Evolutionary conservation across 2,113 vertebrate species (phyloP).

Genomic region (Tachysurus fulvidraco): DNA sequence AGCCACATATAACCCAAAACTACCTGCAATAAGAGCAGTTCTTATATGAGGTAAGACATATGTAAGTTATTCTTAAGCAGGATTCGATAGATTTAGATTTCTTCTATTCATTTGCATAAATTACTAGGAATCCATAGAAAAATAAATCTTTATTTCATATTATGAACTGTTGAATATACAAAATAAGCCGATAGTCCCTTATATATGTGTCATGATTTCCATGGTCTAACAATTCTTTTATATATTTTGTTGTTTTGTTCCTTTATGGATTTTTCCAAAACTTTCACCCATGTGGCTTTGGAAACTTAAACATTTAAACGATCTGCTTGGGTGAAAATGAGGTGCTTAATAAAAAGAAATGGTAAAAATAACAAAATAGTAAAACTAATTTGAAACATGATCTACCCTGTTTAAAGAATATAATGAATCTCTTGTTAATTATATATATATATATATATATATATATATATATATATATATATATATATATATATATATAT

Average conservation of each 20-base stretch:
- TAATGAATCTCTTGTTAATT: not conserved
- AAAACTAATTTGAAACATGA: not conserved
- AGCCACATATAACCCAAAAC: slow-evolving; percentile 20
- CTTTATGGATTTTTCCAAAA: slow-evolving; percentile 20
- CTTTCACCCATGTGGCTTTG: not conserved
- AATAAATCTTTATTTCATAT: slow-evolving; percentile 71
- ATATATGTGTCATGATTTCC: not conserved
- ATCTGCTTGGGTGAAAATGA: not conserved
- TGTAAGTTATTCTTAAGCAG: slow-evolving; percentile 10
- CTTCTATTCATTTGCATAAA: slow-evolving; percentile 60
- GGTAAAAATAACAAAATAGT: not conserved
- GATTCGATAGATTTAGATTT: slow-evolving; percentile 12
- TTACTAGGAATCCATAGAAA: slow-evolving; percentile 73
- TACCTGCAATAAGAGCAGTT: slow-evolving; percentile 16
- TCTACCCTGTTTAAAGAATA: slow-evolving; percentile 10
- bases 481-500: no score
- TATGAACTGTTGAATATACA: slow-evolving; percentile 65
- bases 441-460: no score
- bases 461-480: no score
- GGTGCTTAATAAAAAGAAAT: not conserved
- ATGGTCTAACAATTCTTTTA: not conserved
- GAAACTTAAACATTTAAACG: not conserved
- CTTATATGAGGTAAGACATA: slow-evolving; percentile 39
- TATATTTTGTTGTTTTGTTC: not conserved
- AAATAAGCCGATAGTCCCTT: slow-evolving; percentile 59